phyloP scores from a whole-genome alignment of 2,113 vertebrate genomes.

The Oncorhynchus masou region DNA sequence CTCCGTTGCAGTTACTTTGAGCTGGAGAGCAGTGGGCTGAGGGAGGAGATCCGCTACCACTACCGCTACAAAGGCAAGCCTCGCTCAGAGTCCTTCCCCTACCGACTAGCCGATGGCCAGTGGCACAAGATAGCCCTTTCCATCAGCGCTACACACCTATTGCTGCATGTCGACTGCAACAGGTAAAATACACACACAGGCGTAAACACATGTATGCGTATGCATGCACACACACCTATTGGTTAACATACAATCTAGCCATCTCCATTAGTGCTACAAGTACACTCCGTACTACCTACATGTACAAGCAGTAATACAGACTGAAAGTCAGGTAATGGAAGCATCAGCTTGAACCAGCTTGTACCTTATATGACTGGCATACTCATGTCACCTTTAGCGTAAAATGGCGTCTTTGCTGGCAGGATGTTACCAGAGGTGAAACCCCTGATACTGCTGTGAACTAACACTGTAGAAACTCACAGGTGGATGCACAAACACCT shows the following conservation, averaged over 20 bases:
- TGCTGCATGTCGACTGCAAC: conserved; percentile 92
- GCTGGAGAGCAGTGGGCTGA: conserved; percentile 91
- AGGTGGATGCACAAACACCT: neutral
- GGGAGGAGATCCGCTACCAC: conserved; percentile 90
- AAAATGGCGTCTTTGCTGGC: too few relatives aligned
- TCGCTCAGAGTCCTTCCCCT: conserved; percentile 88
- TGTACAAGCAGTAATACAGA: too few relatives aligned
- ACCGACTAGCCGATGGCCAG: conserved; percentile 89
- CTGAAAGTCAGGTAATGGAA: too few relatives aligned
- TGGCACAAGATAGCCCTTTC: conserved; percentile 90
- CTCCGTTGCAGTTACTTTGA: conserved; percentile 87
- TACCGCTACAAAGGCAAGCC: conserved; percentile 85
- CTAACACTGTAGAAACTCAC: neutral
- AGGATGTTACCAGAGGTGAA: too few relatives aligned
- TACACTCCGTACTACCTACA: too few relatives aligned
- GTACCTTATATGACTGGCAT: too few relatives aligned
- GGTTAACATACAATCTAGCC: neutral
- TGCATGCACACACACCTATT: neutral
- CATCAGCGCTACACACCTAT: conserved; percentile 85
- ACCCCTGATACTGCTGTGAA: neutral
- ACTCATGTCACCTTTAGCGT: too few relatives aligned
- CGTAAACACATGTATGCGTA: neutral
- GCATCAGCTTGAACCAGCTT: too few relatives aligned
- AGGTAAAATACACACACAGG: conserved; percentile 69
- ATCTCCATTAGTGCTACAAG: too few relatives aligned